Base-by-base conservation (phyloP, 2,888 invertebrate genomes). In the Campaea margaritaria region DNA sequence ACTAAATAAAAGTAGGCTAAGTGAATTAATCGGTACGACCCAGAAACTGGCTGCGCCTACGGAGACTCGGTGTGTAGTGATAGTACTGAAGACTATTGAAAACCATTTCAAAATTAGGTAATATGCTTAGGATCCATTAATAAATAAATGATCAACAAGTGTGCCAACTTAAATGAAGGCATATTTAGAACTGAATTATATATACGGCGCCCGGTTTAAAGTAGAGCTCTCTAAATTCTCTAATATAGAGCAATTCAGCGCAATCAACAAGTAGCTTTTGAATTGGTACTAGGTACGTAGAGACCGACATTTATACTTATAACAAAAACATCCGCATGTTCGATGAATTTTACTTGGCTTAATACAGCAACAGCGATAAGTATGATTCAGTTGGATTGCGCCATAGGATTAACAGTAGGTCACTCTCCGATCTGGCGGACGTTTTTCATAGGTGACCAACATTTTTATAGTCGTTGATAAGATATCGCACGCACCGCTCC, bases 1-100 rank as follows among this genome's bases (percentile, higher is more conserved):
- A 80, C 81, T 83, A 82, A 83, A 87, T 82, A 86, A 89, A 91
- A 89, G 87, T 89, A 86, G 90, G 89, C 83, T 90, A 89, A 89
- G 86, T 89, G 84, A 86, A 87, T 87, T 86, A 88, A 85, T 87
- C 86, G 83, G 85, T 78, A 79, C 86, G 90, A 88, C 91, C 91
- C 88, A 91, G 89, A 90, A 91, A 90, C 80, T 78, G 81, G 76
- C 77, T 74, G 75, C 75, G 80, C 53, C 58, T 64, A 64, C 62
- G 60, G 70, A 77, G 76, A 78, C 68, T 66, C 67, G 73, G 72
- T 64, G 58, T 60, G 67, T 70, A 61, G 64, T 62, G 59, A 62
- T 65, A 73, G 65, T 67, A 67, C 64, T 65, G 55, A 68, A 69
- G 61, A 73, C 60, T 42, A 57, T 49, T 45, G 27, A 72, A 68